phyloP scores from a whole-genome alignment of 2,113 vertebrate genomes.

The Myrmecophaga tridactyla region DNA sequence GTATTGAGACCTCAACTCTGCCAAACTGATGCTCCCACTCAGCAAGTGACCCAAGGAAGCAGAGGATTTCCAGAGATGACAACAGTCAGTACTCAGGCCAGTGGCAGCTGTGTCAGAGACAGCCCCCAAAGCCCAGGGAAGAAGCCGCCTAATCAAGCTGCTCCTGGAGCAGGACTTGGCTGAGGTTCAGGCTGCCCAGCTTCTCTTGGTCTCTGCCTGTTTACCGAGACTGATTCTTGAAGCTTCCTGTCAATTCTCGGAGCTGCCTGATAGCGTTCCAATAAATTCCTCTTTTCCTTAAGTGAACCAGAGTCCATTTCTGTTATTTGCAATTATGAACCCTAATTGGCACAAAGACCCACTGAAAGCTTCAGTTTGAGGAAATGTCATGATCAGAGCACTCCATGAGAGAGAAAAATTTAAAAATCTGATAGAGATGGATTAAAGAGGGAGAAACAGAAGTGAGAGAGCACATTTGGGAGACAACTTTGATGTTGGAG shows the following conservation, averaged over 20 bases:
- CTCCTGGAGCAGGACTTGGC: background rate
- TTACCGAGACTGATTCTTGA: background rate
- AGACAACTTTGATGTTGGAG: background rate
- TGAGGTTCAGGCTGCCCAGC: background rate
- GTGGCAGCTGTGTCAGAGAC: background rate
- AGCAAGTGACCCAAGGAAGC: background rate
- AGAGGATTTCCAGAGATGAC: background rate
- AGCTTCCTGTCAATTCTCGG: background rate
- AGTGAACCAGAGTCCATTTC: slow-evolving; percentile 42
- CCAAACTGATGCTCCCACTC: background rate
- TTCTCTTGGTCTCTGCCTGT: background rate
- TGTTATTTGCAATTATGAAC: slow-evolving; percentile 41
- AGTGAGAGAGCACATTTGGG: background rate
- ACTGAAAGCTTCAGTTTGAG: slow-evolving; percentile 22
- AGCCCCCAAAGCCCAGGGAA: background rate
- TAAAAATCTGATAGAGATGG: background rate
- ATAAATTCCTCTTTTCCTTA: slow-evolving; percentile 35
- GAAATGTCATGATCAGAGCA: slow-evolving; percentile 23
- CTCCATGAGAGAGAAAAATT: background rate
- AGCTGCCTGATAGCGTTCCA: background rate
- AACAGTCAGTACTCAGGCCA: background rate
- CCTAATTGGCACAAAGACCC: slow-evolving; percentile 10
- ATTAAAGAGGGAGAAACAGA: background rate
- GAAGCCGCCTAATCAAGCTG: background rate
- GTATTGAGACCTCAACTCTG: background rate